These are phyloP conservation scores for Aselliscus stoliczkanus DNA, from an alignment of 2,797 vertebrate species.

Conservation along the genomic window DNA sequence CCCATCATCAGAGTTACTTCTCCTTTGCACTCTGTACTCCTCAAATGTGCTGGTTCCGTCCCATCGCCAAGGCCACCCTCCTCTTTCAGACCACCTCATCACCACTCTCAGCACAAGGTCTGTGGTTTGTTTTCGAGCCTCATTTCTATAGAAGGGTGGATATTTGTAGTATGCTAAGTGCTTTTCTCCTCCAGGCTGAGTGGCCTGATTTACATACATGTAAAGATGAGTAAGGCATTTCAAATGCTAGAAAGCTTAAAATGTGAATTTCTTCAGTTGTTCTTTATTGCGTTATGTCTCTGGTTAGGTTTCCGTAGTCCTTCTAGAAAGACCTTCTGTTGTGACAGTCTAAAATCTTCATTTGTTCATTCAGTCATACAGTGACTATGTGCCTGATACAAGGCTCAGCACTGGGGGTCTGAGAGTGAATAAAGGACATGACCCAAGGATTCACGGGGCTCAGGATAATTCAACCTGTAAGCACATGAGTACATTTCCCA, in stretches of 20 bases:
- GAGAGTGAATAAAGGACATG: neutral
- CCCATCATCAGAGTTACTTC: neutral
- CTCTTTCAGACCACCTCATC: neutral
- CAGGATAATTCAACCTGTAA: neutral
- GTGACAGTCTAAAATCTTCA: neutral
- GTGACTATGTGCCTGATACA: neutral
- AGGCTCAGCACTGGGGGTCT: neutral
- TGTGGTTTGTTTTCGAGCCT: neutral
- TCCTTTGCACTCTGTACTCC: too few species aligned
- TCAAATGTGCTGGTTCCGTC: neutral
- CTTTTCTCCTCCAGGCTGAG: neutral
- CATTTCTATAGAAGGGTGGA: neutral
- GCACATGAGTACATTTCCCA: neutral
- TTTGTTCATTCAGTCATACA: neutral
- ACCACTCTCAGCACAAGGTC: neutral
- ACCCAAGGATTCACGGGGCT: accelerated
- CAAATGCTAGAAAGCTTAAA: neutral
- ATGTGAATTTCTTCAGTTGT: neutral
- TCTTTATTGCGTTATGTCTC: neutral
- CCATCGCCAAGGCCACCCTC: neutral
- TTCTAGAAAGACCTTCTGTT: neutral
- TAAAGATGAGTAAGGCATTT: neutral
- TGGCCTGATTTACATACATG: neutral
- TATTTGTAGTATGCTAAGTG: neutral
- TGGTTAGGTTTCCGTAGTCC: neutral